These are phyloP conservation scores for Apantesis nais DNA, from an alignment of 2,888 invertebrate species.

Conservation along the genomic window DNA sequence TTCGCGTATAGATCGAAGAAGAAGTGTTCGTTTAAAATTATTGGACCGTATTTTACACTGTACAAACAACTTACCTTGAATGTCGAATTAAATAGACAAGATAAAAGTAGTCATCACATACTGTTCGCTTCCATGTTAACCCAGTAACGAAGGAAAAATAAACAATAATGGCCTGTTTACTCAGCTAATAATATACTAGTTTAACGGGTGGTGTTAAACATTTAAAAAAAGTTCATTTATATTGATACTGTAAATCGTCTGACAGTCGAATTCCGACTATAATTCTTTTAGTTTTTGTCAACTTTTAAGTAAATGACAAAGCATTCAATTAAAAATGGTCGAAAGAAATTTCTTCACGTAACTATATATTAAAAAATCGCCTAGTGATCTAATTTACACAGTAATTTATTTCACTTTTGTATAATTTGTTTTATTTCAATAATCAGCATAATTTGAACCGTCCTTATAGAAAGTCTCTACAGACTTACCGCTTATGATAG, in stretches of 20 bases:
- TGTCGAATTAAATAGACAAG: slow-evolving; percentile 16
- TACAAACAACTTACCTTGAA: slow-evolving; percentile 15
- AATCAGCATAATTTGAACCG: no score
- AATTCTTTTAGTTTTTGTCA: neutral
- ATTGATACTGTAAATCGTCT: neutral
- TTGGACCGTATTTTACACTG: neutral
- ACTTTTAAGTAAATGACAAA: no score
- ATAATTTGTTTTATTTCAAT: no score
- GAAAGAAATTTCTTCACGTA: neutral
- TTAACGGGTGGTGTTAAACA: no score
- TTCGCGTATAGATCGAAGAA: neutral
- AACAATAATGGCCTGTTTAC: slow-evolving; percentile 12
- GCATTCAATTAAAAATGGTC: no score
- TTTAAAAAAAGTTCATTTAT: slow-evolving; percentile 1
- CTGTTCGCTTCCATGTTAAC: slow-evolving; percentile 18
- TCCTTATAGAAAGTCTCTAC: no score
- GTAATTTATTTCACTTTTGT: no score
- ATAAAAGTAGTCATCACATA: slow-evolving; percentile 17
- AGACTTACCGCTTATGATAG: no score
- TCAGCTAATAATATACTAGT: slow-evolving; percentile 3
- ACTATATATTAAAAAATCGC: no score
- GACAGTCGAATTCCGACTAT: neutral
- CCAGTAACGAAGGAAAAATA: slow-evolving; percentile 19
- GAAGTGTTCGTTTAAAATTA: neutral
- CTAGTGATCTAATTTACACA: no score